These are phyloP conservation scores for Resseliella maxima DNA, from an alignment of 2,888 invertebrate genomes.

Conservation along the genomic window DNA sequence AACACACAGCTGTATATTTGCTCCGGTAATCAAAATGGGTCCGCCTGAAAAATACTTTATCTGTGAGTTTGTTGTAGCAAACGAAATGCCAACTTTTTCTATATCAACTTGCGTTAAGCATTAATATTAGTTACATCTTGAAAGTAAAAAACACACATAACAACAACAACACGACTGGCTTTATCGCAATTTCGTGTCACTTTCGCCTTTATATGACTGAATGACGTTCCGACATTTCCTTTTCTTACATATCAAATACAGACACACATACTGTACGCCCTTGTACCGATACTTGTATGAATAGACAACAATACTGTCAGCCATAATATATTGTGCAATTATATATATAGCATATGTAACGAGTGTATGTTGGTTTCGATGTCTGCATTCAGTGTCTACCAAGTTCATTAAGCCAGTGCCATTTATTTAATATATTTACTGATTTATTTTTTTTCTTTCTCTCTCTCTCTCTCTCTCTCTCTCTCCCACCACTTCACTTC, in stretches of 20 bases:
- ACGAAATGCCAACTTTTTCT: not conserved
- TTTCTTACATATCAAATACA: not conserved
- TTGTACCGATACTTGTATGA: too few species aligned
- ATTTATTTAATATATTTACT: constrained; percentile 53
- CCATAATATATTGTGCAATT: constrained; percentile 43
- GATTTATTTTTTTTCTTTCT: constrained; percentile 14
- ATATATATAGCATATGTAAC: not conserved
- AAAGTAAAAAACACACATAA: too few species aligned
- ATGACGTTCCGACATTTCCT: constrained; percentile 33
- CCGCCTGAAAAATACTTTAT: not conserved
- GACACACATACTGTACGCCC: too few species aligned
- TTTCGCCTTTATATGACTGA: constrained; percentile 10
- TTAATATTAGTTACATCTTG: constrained; percentile 45
- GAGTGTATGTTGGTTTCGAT: not conserved
- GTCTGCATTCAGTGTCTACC: not conserved
- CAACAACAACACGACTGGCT: not conserved
- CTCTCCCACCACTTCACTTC: not conserved
- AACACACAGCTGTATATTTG: not conserved
- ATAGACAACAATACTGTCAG: not conserved
- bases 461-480: not conserved
- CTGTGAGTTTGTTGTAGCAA: not conserved
- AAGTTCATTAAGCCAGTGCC: constrained; percentile 39
- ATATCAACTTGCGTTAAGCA: not conserved
- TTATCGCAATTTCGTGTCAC: constrained; percentile 30
- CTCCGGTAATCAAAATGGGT: not conserved